Conservation (phyloP, 2,888 invertebrate species). For the Ephialtes manifestator region DNA sequence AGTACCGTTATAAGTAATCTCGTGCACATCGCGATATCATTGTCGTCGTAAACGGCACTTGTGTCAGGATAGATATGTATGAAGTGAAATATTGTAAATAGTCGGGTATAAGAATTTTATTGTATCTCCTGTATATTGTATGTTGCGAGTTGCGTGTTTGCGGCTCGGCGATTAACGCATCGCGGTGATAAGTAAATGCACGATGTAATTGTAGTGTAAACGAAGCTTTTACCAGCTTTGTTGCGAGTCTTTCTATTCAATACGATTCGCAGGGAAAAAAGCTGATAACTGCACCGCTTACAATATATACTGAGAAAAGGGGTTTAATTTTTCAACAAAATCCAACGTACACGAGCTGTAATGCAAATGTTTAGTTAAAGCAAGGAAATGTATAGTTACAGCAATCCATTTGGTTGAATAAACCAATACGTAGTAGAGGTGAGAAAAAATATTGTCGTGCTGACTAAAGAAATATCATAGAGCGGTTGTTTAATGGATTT, state of each 20-base stretch:
- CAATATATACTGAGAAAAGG: neutral
- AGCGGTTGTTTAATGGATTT: too few relatives aligned
- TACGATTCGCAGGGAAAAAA: neutral
- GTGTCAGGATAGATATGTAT: constrained; percentile 75
- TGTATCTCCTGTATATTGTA: constrained; percentile 72
- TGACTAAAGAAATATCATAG: too few relatives aligned
- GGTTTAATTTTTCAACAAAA: too few relatives aligned
- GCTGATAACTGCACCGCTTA: constrained; percentile 8
- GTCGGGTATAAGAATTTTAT: constrained; percentile 72
- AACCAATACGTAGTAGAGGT: too few relatives aligned
- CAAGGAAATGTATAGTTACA: too few relatives aligned
- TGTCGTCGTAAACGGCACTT: constrained; percentile 74
- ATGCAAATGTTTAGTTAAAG: too few relatives aligned
- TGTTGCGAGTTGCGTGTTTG: constrained; percentile 57
- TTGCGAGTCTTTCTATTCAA: constrained; percentile 10
- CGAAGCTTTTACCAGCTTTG: neutral
- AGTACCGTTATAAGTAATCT: constrained; percentile 36
- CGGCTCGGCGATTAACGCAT: constrained; percentile 19
- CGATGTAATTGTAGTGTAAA: neutral
- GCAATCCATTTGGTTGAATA: too few relatives aligned
- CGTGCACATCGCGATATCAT: constrained; percentile 68
- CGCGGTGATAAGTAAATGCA: constrained; percentile 1
- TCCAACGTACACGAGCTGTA: too few relatives aligned
- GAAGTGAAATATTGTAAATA: constrained; percentile 81
- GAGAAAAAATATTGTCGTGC: too few relatives aligned